Evolutionary conservation across 2,113 vertebrate species (phyloP).

Genomic region (Carollia perspicillata): DNA sequence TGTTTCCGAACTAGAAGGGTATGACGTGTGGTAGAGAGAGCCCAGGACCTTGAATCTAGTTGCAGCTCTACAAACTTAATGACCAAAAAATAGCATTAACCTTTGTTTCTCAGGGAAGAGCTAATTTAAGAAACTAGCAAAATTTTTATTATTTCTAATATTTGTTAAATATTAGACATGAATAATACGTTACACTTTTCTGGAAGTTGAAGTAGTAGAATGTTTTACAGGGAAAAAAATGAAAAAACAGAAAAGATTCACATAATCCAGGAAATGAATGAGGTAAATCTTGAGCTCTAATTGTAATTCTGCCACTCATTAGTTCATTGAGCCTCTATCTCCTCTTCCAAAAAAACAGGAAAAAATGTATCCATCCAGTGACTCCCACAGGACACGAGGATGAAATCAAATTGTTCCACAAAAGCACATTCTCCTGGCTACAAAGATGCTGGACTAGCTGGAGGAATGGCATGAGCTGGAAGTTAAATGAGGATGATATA

Average conservation of each 20-base stretch:
- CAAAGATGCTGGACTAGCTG: background rate
- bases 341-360: background rate
- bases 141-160: background rate
- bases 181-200: background rate
- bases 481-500: background rate
- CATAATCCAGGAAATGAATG: background rate
- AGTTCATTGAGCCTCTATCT: background rate
- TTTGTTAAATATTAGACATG: background rate
- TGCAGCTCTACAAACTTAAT: background rate
- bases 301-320: background rate
- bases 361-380: background rate
- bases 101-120: background rate
- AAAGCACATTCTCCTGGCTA: background rate
- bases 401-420: background rate
- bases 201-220: background rate
- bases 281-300: background rate
- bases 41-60: background rate
- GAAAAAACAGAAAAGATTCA: background rate
- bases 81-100: background rate
- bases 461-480: background rate
- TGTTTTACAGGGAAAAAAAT: background rate
- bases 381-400: background rate
- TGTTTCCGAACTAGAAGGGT: background rate
- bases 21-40: background rate
- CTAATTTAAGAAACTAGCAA: background rate